These are phyloP conservation scores for Camponotus vicinus DNA, from an alignment of 1,140 invertebrate species.

Conservation along the genomic window DNA sequence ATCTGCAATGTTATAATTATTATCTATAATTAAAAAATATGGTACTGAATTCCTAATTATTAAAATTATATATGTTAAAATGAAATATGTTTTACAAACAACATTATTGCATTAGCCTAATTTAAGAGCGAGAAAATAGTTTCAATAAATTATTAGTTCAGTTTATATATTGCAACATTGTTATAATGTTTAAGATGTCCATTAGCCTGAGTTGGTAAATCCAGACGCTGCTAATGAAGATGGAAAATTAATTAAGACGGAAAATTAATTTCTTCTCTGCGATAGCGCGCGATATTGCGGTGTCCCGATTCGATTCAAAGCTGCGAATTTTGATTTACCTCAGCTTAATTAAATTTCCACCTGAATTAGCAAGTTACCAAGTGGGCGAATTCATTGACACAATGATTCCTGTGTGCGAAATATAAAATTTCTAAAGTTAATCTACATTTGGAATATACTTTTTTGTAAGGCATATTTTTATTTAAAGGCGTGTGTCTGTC, in stretches of 20 bases:
- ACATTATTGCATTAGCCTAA: constrained; percentile 8
- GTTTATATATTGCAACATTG: constrained; percentile 30
- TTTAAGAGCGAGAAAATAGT: constrained; percentile 8
- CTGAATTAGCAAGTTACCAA: constrained; percentile 33
- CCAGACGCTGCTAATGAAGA: constrained; percentile 54
- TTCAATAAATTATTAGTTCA: constrained; percentile 32
- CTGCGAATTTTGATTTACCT: constrained; percentile 53
- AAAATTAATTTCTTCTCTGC: constrained; percentile 46
- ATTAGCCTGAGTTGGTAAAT: constrained; percentile 44
- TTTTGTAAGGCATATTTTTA: neutral
- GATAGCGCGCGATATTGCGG: constrained; percentile 46
- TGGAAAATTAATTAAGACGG: constrained; percentile 63
- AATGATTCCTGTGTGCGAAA: neutral
- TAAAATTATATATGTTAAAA: neutral
- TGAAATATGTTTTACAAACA: neutral
- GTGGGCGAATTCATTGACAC: constrained; percentile 22
- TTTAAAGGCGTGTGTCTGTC: neutral
- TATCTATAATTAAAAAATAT: neutral
- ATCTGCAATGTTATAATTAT: neutral
- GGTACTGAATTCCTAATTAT: neutral
- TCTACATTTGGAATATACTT: neutral
- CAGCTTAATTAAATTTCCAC: constrained; percentile 56
- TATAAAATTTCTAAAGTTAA: constrained; percentile 22
- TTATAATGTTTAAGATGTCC: constrained; percentile 57
- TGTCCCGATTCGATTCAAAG: constrained; percentile 50